phyloP scores from a whole-genome alignment of 2,113 vertebrate species.

The Uria lomvia region DNA sequence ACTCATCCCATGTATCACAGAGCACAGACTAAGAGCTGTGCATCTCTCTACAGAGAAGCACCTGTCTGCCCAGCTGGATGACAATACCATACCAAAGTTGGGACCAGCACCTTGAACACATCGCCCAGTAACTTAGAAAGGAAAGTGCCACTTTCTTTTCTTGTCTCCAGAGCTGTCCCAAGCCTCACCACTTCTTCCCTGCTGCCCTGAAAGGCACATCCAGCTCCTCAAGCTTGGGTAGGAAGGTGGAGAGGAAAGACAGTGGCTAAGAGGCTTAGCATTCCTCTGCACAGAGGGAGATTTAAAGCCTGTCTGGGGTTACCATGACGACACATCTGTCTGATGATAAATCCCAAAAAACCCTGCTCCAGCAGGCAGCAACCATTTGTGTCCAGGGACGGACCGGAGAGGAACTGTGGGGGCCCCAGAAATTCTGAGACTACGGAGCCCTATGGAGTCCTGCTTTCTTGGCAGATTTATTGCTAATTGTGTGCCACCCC shows the following conservation, averaged over 20 bases:
- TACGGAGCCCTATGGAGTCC: neutral
- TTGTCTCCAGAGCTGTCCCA: neutral
- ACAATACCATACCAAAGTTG: neutral
- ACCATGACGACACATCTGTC: slow-evolving; percentile 67
- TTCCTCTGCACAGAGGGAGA: slow-evolving; percentile 38
- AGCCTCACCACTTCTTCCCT: neutral
- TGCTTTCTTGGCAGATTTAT: neutral
- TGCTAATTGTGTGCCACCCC: neutral
- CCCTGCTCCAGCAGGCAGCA: neutral
- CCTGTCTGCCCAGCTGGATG: neutral
- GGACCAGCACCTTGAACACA: neutral
- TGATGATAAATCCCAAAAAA: slow-evolving; percentile 52
- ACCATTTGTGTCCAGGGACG: neutral
- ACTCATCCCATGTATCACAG: neutral
- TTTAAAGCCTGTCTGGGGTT: slow-evolving; percentile 60
- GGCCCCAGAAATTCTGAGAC: neutral
- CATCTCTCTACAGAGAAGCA: neutral
- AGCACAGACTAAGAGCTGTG: neutral
- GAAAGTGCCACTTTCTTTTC: neutral
- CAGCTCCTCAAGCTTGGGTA: neutral
- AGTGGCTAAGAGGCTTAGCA: slow-evolving; percentile 32
- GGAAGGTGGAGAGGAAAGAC: slow-evolving; percentile 8
- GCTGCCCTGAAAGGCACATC: neutral
- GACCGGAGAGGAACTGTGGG: neutral
- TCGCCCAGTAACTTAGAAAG: neutral